Evolutionary conservation across 2,797 vertebrate species (phyloP).

Genomic region (Sebastes steindachneri): DNA sequence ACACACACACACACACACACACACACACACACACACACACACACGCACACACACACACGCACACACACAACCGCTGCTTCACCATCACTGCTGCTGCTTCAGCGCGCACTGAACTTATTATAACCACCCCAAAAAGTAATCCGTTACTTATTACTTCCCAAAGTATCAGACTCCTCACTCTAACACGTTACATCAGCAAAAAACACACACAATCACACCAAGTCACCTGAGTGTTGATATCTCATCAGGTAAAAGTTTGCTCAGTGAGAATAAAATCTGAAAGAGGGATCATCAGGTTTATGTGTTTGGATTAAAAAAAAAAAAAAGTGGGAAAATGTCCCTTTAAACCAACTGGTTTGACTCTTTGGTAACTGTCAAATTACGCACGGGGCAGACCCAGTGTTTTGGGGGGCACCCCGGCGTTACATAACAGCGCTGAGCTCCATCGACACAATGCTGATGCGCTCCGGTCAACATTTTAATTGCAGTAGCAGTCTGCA

Average conservation of each 20-base stretch:
- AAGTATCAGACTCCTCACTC: neutral
- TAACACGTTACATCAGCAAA: neutral
- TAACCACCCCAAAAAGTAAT: slow-evolving; percentile 1
- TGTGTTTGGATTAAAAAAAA: neutral
- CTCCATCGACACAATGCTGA: slow-evolving; percentile 22
- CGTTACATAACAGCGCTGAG: slow-evolving; percentile 54
- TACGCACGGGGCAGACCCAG: neutral
- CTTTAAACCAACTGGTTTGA: neutral
- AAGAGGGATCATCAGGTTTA: no score
- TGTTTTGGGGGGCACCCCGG: neutral
- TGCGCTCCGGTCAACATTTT: slow-evolving; percentile 45
- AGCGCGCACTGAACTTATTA: slow-evolving; percentile 23
- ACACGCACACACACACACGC: neutral
- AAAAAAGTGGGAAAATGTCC: neutral
- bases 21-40: neutral
- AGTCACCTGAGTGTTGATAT: neutral
- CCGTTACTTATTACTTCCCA: neutral
- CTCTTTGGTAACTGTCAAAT: neutral
- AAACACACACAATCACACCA: neutral
- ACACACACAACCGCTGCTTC: neutral
- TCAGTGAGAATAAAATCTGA: neutral
- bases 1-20: no score
- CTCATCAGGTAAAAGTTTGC: neutral
- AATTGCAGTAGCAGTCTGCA: slow-evolving; percentile 27
- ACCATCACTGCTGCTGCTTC: slow-evolving; percentile 23